Evolutionary conservation across 2,888 invertebrate genomes (phyloP).

Genomic region (Ochropacha duplaris): DNA sequence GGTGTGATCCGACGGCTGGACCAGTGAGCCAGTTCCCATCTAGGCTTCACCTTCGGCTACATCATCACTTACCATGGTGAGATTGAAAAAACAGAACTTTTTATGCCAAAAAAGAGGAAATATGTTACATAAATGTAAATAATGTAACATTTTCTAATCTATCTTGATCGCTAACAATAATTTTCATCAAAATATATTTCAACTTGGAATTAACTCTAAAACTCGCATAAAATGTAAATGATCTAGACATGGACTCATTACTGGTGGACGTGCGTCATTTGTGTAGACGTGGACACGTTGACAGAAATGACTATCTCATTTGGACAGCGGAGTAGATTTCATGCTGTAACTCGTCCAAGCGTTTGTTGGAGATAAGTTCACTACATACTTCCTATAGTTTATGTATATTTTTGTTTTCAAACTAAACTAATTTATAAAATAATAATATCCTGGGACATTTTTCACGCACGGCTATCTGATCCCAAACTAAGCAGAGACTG

Average conservation of each 20-base stretch:
- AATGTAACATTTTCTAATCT: not conserved
- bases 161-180: not conserved
- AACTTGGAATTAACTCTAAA: not conserved
- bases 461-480: too few species aligned
- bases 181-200: not conserved
- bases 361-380: constrained; percentile 26
- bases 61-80: too few species aligned
- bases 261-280: not conserved
- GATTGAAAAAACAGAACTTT: too few species aligned
- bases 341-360: constrained; percentile 8
- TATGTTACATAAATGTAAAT: too few species aligned
- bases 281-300: constrained; percentile 22
- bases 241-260: constrained; percentile 1
- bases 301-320: constrained; percentile 16
- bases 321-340: constrained; percentile 13
- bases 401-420: not conserved
- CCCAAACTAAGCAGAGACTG: too few species aligned
- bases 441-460: too few species aligned
- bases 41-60: too few species aligned
- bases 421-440: too few species aligned
- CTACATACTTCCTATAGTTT: not conserved
- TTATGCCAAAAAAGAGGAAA: too few species aligned
- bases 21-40: too few species aligned
- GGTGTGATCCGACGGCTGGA: too few species aligned
- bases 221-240: not conserved